Percentiles rank a stretch among this genome's conserved stretches.
These are phyloP conservation scores for Sprattus sprattus DNA, from an alignment of 2,113 vertebrate species.

Conservation along the genomic window DNA sequence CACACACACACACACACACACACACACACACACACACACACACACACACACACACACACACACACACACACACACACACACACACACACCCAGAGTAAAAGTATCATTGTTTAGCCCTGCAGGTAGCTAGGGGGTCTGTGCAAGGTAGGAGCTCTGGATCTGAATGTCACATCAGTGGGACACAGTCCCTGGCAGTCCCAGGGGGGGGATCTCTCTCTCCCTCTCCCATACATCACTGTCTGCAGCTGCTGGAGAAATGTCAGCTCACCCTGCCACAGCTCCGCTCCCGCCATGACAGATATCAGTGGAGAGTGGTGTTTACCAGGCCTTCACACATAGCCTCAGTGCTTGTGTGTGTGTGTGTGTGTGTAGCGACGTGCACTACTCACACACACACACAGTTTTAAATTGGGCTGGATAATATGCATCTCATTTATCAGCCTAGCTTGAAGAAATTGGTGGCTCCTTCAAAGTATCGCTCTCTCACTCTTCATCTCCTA, in stretches of 20 bases:
- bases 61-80: no score
- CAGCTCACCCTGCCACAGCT: not conserved
- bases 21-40: no score
- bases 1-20: no score
- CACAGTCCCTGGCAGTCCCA: not conserved
- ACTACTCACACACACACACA: not conserved
- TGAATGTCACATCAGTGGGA: not conserved
- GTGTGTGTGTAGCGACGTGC: not conserved
- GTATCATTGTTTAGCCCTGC: not conserved
- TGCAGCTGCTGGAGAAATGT: constrained; percentile 2
- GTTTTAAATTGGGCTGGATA: not conserved
- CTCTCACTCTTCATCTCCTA: not conserved
- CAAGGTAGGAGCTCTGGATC: not conserved
- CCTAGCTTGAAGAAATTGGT: not conserved
- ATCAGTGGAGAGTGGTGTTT: not conserved
- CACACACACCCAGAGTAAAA: no score
- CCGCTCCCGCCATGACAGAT: not conserved
- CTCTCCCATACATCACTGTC: not conserved
- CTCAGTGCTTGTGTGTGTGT: not conserved
- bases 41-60: no score
- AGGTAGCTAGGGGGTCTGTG: no score
- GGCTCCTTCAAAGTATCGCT: not conserved
- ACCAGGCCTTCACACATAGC: not conserved
- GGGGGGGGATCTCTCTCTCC: not conserved
- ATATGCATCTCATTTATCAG: constrained; percentile 1